Evolutionary conservation across 1,140 invertebrate genomes (phyloP), one percentile per base, ranked within the genome.

Genomic region (Cherax destructor): DNA sequence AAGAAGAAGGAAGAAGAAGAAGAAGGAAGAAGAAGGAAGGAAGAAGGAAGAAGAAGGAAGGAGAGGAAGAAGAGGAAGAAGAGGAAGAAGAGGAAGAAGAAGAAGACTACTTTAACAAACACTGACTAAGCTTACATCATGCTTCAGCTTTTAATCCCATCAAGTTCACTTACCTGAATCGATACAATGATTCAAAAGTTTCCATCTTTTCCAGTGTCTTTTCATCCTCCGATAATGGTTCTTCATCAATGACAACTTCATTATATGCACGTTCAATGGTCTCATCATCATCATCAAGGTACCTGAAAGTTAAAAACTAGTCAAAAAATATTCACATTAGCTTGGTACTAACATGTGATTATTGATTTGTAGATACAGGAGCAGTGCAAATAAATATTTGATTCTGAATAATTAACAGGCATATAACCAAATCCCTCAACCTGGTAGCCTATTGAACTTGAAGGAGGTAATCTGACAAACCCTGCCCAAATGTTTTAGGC

Each of bases 131-230:
- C 30, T 41, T 41, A 41, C 30, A 41, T 41, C 13, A 13, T 56
- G 13, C 13, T 56, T 56, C 13, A 56, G 13, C 52, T 10, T 56
- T 56, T 24, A 69, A 52, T 0, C 6, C 69, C 21, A 89, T 4
- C 52, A 6, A 6, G 24, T 77, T 50, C 56, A 30, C 86, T 56
- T 81, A 99, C 93, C 99, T 96, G 94, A 99, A 99, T 95, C 99
- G 99, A 94, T 97, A 99, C 94, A 99, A 99, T 59, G 97, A 96
- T 94, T 99, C 99, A 95, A 99, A 99, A 94, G 97, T 96, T 78
- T 98, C 97, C 94, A 98, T 97, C 93, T 97, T 96, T 93, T 97
- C 96, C 21, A 98, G 95, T 21, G 95, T 93, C 92, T 96, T 95
- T 94, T 99, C 98, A 94, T 99, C 97, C 92, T 97, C 97, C 1